Base-by-base conservation (phyloP, 2,797 vertebrate genomes). In the Micrastur ruficollis region DNA sequence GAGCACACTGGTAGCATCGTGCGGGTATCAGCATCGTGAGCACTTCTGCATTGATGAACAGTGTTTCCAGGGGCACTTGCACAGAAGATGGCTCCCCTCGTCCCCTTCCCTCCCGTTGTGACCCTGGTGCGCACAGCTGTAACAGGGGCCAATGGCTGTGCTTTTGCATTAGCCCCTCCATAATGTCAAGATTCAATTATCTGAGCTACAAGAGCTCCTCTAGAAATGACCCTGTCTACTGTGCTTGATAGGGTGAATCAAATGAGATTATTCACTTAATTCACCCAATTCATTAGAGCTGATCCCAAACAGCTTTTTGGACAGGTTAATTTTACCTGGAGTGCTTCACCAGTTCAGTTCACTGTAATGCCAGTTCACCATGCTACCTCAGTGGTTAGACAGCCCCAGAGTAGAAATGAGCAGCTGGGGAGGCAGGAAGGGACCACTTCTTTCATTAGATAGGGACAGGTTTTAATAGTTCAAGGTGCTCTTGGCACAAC, bases 321-420 rank as follows among this genome's bases (percentile, higher is more conserved):
- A 59, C 12, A 34, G 13, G 52, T 65, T 74, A 29, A 71, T 73
- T 83, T 81, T 86, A 38, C 20, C 22, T 86, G n/a, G 23, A 75
- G 9, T 1, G 0, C 50, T 92, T 83, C 8, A 56, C 23, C 1
- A 0, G 55, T 21, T 23, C 11, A 8, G 19, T 73, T 31, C 47
- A 12, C 26, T 31, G 25, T n/a, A 44, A 74, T 36, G 18, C 12
- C 27, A 22, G 36, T 44, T 44, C 42, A 44, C 42, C 20, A 14
- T 15, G 21, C 34, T 62, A 62, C 8, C 18, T 75, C 46, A 42
- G 49, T 25, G 49, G 21, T 22, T 32, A 36, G 40, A 36, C 29
- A 81, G 12, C 26, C 14, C 8, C 2, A 2, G 23, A 72, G 40
- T 20, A 89, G 63, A 91, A 89, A 63, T 0, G 1, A 78, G 36